Evolutionary conservation across 2,113 vertebrate genomes (phyloP).

Genomic region (Lucifuga dentata): DNA sequence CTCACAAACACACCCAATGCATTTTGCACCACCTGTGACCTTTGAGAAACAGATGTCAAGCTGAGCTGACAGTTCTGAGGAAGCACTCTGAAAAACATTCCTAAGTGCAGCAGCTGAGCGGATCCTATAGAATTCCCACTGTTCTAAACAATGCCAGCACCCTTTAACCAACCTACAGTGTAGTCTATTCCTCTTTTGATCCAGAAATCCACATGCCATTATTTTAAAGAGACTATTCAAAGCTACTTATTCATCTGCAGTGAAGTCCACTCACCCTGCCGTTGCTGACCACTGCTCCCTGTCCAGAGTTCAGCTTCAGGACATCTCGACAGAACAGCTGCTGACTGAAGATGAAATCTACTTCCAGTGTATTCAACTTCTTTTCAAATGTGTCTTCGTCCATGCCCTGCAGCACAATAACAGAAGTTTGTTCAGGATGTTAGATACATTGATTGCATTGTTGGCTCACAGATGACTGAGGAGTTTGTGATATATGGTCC

Average conservation of each 20-base stretch:
- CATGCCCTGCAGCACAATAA: slow-evolving; percentile 86
- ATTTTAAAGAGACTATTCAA: too few relatives aligned
- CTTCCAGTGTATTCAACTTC: slow-evolving; percentile 93
- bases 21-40: slow-evolving; percentile 66
- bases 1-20: not conserved
- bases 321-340: slow-evolving; percentile 91
- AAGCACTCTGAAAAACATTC: slow-evolving; percentile 43
- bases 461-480: slow-evolving; percentile 14
- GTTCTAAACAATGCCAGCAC: not conserved
- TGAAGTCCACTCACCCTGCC: slow-evolving; percentile 88
- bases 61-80: slow-evolving; percentile 54
- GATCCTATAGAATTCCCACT: slow-evolving; percentile 4
- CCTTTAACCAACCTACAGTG: slow-evolving; percentile 11
- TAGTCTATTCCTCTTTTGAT: not conserved
- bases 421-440: slow-evolving; percentile 44
- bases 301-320: slow-evolving; percentile 88
- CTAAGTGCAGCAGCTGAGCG: slow-evolving; percentile 28
- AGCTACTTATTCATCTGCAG: too few relatives aligned
- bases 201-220: not conserved
- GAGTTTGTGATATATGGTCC: slow-evolving; percentile 30
- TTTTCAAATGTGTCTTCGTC: slow-evolving; percentile 91
- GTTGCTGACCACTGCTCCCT: slow-evolving; percentile 90
- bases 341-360: slow-evolving; percentile 90
- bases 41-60: slow-evolving; percentile 59
- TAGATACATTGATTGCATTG: slow-evolving; percentile 25